A percentile compares a stretch with the other conserved stretches of the same genome.
Evolutionary conservation across 2,113 vertebrate genomes (phyloP).

Genomic region (Mesoclemmys tuberculata): DNA sequence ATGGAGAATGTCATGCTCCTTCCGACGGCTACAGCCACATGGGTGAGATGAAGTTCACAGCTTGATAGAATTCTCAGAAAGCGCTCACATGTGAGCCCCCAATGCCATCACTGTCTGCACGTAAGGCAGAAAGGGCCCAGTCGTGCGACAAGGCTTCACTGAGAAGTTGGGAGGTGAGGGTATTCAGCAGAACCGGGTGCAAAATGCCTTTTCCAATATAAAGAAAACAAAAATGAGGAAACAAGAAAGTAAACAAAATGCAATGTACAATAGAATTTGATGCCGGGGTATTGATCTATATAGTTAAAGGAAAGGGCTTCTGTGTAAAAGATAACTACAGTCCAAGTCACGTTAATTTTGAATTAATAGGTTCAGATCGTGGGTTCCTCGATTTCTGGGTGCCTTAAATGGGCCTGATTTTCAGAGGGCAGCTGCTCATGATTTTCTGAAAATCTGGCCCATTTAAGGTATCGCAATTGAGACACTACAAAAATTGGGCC

Average conservation of each 20-base stretch:
- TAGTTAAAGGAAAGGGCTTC: neutral
- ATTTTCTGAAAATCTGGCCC: neutral
- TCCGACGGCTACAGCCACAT: conserved; percentile 24
- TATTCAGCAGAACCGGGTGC: neutral
- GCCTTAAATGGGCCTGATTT: neutral
- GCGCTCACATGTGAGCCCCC: neutral
- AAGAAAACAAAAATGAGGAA: neutral
- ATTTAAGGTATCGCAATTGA: neutral
- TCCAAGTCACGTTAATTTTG: accelerated
- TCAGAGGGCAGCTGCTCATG: neutral
- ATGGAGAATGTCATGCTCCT: neutral
- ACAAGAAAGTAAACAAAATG: neutral
- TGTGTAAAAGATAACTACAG: neutral
- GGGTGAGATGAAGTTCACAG: neutral
- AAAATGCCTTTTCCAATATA: neutral
- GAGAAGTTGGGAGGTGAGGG: neutral
- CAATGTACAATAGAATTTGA: neutral
- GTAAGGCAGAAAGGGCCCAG: neutral
- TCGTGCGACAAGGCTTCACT: accelerated
- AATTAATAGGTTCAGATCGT: neutral
- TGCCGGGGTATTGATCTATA: neutral
- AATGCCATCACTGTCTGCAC: neutral
- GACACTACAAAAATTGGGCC: neutral
- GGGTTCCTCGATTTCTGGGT: neutral
- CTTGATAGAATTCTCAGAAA: neutral